These are phyloP conservation scores for Phymanthus crucifer DNA, from an alignment of 92 coral and sea anemone species.

Conservation along the genomic window DNA sequence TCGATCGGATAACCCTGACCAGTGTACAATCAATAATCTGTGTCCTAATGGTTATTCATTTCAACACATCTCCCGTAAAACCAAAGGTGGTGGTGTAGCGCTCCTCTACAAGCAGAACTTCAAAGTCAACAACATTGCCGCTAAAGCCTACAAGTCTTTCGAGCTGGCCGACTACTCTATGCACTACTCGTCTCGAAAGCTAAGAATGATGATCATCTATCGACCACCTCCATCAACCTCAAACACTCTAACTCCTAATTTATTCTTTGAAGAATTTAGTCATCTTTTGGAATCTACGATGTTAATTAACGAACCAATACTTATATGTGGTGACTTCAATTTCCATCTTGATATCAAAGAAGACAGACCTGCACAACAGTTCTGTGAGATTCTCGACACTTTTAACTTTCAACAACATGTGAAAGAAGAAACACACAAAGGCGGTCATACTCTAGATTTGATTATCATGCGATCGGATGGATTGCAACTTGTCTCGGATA, in stretches of 20 bases:
- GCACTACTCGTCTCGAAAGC: slow-evolving; percentile 12
- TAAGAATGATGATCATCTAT: slow-evolving; percentile 16
- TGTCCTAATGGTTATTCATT: slow-evolving; percentile 31
- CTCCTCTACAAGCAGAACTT: slow-evolving; percentile 21
- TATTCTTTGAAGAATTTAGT: slow-evolving; percentile 38
- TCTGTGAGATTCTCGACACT: slow-evolving; percentile 27
- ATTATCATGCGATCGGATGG: slow-evolving; percentile 27
- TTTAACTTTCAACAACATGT: slow-evolving; percentile 32
- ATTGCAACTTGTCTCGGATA: slow-evolving; percentile 6
- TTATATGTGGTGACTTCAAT: slow-evolving; percentile 15
- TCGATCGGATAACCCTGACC: slow-evolving; percentile 13
- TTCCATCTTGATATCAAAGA: slow-evolving; percentile 10
- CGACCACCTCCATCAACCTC: slow-evolving; percentile 35
- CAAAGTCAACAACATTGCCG: slow-evolving; percentile 7
- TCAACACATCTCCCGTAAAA: slow-evolving; percentile 20
- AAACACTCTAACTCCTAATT: slow-evolving; percentile 20
- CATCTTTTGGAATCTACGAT: slow-evolving; percentile 25
- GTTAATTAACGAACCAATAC: slow-evolving; percentile 14
- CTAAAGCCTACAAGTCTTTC: slow-evolving; percentile 3
- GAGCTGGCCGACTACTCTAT: slow-evolving; percentile 12
- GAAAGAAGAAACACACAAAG: slow-evolving; percentile 8
- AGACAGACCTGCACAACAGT: slow-evolving; percentile 8
- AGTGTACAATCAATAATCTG: slow-evolving; percentile 20
- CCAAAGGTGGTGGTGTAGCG: slow-evolving; percentile 43
- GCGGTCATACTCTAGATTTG: slow-evolving; percentile 36